Evolutionary conservation across 2,113 vertebrate species (phyloP).

Genomic region (Cheirogaleus medius): DNA sequence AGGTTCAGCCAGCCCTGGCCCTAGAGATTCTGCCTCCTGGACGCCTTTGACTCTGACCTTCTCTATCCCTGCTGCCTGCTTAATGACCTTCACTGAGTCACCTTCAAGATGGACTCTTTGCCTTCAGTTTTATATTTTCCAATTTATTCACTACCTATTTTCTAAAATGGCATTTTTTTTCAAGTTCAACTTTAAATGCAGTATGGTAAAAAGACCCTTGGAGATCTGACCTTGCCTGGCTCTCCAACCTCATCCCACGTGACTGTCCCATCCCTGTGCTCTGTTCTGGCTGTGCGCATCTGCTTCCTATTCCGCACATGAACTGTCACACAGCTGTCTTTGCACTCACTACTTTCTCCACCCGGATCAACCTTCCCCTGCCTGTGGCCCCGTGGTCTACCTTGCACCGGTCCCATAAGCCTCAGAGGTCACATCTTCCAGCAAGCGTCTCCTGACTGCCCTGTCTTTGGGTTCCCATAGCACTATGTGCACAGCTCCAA

Average conservation of each 20-base stretch:
- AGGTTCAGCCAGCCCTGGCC: too few relatives aligned
- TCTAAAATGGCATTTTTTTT: not conserved
- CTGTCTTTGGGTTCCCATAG: not conserved
- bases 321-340: not conserved
- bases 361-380: not conserved
- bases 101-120: not conserved
- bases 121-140: not conserved
- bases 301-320: not conserved
- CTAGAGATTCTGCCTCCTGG: not conserved
- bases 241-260: not conserved
- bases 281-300: not conserved
- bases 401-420: not conserved
- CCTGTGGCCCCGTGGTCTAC: not conserved
- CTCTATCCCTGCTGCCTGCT: not conserved
- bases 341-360: not conserved
- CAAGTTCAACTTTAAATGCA: not conserved
- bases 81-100: not conserved
- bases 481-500: not conserved
- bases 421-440: not conserved
- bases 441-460: not conserved
- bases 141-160: not conserved
- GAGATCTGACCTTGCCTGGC: not conserved
- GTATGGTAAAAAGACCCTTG: not conserved
- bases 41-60: not conserved
- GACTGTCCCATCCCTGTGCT: not conserved